Base-by-base conservation (phyloP, 2,888 invertebrate species). In the Anoncus sp. region DNA sequence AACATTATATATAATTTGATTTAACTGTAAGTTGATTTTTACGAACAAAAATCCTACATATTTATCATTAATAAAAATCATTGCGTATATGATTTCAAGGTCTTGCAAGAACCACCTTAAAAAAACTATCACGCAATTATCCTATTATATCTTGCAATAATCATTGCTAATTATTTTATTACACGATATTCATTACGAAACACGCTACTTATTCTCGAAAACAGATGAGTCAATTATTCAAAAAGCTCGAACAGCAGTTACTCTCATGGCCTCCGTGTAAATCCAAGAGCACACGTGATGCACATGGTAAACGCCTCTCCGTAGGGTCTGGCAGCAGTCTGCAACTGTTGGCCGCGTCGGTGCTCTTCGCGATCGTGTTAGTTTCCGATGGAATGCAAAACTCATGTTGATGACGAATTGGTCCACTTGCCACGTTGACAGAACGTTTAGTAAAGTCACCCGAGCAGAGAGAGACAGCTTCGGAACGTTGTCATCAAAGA, bases 401-500 rank as follows among this genome's bases (percentile, higher is more conserved):
- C 75, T 72, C 65, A 24, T 53, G 75, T 45, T 45, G 51, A 66
- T 71, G 75, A 76, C 51, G 60, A 60, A 76, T 76, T 18, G 75
- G 65, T 31, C 51, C 60, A 65, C 70, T 51, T 59, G 70, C 65
- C 40, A 45, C 51, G 65, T 51, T 76, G 75, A 76, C 75, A 71
- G 71, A 53, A 76, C 71, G 71, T 76, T 76, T 76, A 76, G 75
- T 76, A 66, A 71, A 71, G 27, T 38, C 38, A 10, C 47, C 38
- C 27, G 43, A 27, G 40, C 5, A 43, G n/a, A 38, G 22, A 18
- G 12, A n/a, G 22, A 7, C 6, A 40, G 47, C 16, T 7, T 22
- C 20, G 35, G 45, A 45, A 22, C 10, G 31, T 22, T 18, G 51
- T 59, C 53, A 43, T 71, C 71, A 71, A 66, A 71, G 75, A 38